Evolutionary conservation across 2,888 invertebrate species (phyloP).

Genomic region (Plagodis dolabraria): DNA sequence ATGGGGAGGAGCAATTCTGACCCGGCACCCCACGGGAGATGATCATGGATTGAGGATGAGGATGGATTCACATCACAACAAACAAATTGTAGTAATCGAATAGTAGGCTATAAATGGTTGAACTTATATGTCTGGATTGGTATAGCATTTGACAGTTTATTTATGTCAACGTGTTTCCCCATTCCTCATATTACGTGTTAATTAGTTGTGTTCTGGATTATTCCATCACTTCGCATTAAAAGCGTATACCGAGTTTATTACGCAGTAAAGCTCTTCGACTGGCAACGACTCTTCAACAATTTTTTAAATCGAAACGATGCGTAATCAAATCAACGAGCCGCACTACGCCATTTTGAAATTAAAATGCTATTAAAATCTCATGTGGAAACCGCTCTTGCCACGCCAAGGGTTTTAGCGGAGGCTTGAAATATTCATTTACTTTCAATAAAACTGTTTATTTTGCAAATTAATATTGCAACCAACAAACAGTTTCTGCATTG

Average conservation of each 20-base stretch:
- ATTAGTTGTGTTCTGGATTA: too few species aligned
- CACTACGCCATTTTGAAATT: constrained; percentile 11
- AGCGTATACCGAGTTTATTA: neutral
- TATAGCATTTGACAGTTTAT: too few species aligned
- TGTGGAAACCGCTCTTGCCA: constrained; percentile 23
- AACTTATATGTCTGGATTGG: too few species aligned
- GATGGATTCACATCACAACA: too few species aligned
- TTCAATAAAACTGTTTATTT: neutral
- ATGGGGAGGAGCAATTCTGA: too few species aligned
- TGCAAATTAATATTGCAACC: neutral
- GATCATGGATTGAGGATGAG: too few species aligned
- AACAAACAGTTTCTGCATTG: neutral
- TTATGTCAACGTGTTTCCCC: too few species aligned
- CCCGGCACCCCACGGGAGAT: too few species aligned
- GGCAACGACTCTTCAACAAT: neutral
- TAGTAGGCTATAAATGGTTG: too few species aligned
- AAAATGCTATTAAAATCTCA: constrained; percentile 18
- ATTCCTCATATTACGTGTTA: too few species aligned
- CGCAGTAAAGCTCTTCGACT: neutral
- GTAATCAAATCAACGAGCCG: constrained; percentile 11
- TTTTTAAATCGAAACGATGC: constrained; percentile 6
- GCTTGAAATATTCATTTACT: neutral
- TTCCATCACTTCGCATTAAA: neutral
- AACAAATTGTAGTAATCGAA: too few species aligned
- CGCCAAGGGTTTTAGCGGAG: too few species aligned